Percentiles rank a stretch among this genome's conserved stretches.
Evolutionary conservation across 2,113 vertebrate genomes (phyloP).

Genomic region (Oreochromis tanganicae): DNA sequence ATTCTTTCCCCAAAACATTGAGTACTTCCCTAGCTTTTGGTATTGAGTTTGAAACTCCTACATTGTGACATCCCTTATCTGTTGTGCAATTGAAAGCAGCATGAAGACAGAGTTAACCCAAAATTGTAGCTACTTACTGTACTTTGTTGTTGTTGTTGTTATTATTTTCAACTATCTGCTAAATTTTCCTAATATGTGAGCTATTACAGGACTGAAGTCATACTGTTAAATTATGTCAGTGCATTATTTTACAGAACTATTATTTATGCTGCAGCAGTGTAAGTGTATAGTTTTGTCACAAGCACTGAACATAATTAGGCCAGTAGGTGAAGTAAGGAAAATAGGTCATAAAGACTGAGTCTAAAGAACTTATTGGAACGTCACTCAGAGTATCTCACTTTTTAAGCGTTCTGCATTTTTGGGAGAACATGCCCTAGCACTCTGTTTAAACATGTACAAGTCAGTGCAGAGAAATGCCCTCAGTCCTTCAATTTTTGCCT

Average conservation of each 20-base stretch:
- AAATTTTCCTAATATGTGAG: not conserved
- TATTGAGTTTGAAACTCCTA: not conserved
- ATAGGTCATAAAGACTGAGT: not conserved
- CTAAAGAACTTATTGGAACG: not conserved
- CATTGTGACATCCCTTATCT: not conserved
- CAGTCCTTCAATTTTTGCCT: not conserved
- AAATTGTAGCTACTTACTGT: not conserved
- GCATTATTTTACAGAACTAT: not conserved
- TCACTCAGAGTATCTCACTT: not conserved
- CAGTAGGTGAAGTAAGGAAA: not conserved
- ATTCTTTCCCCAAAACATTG: not conserved
- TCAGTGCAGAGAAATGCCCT: not conserved
- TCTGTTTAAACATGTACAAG: constrained; percentile 5
- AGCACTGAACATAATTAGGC: not conserved
- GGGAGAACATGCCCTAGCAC: not conserved
- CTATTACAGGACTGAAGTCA: not conserved
- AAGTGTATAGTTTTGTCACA: not conserved
- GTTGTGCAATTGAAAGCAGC: not conserved
- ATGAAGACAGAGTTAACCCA: not conserved
- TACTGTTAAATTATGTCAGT: not conserved
- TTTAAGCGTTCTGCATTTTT: not conserved
- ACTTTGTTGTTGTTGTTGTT: not conserved
- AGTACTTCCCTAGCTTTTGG: not conserved
- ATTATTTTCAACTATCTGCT: not conserved
- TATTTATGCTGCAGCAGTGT: not conserved